Conservation (phyloP, 2,888 invertebrate genomes). For the Synergus umbraculus region DNA sequence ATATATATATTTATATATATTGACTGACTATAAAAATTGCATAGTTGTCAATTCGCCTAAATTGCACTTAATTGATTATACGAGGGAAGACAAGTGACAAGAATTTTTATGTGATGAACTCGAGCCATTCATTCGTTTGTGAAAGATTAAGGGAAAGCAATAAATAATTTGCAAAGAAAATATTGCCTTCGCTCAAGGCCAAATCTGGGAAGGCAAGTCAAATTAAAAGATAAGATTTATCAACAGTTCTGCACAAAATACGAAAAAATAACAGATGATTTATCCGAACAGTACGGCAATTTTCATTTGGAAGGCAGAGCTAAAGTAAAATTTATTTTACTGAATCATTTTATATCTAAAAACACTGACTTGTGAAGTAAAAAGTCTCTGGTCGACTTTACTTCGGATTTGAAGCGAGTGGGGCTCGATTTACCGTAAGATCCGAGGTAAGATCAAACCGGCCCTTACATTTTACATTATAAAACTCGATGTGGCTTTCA, state of each 20-base stretch:
- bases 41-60: neutral
- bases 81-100: neutral
- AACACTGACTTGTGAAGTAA: neutral
- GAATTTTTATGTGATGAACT: neutral
- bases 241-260: too few relatives aligned
- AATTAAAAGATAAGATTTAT: too few relatives aligned
- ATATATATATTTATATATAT: neutral
- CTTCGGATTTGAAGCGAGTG: neutral
- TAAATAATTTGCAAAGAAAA: neutral
- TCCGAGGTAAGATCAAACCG: neutral
- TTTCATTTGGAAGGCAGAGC: too few relatives aligned
- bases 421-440: constrained; percentile 5
- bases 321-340: too few relatives aligned
- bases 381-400: constrained; percentile 13
- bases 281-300: too few relatives aligned
- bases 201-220: neutral
- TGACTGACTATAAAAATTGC: neutral
- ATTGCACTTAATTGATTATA: neutral
- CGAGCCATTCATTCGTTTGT: neutral
- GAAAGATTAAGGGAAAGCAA: neutral
- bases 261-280: too few relatives aligned
- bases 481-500: constrained; percentile 1
- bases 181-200: neutral
- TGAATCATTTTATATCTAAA: neutral
- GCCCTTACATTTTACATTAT: constrained; percentile 2